Percentiles rank a stretch among this genome's conserved stretches.
phyloP scores from a whole-genome alignment of 1,140 invertebrate genomes.

The Lepidostoma basale region DNA sequence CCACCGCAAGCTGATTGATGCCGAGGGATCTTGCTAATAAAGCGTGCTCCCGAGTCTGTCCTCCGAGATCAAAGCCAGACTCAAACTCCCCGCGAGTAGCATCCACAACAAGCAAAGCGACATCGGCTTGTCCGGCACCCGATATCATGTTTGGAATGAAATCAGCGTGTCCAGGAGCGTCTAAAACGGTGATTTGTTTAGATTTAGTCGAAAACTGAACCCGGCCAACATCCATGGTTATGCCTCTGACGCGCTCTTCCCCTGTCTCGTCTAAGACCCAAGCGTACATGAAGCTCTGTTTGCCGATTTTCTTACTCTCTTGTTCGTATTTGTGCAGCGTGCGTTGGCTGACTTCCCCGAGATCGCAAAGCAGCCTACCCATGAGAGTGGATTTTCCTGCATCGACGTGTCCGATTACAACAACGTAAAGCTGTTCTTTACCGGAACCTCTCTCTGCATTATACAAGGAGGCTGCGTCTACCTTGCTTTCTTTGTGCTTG shows the following conservation, averaged over 20 bases:
- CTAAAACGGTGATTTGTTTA: conserved; percentile 85
- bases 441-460: conserved; percentile 73
- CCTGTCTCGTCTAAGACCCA: conserved; percentile 99
- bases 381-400: conserved; percentile 98
- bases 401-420: conserved; percentile 98
- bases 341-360: conserved; percentile 90
- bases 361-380: conserved; percentile 89
- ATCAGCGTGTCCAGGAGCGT: conserved; percentile 97
- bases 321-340: conserved; percentile 97
- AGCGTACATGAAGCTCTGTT: conserved; percentile 97
- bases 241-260: conserved; percentile 87
- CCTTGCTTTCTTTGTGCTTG: conserved; percentile 63
- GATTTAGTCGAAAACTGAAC: conserved; percentile 91
- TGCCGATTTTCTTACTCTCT: conserved; percentile 96
- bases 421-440: conserved; percentile 90
- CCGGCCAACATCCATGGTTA: conserved; percentile 97
- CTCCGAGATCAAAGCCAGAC: conserved; percentile 96
- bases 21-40: conserved; percentile 88
- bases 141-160: conserved; percentile 99
- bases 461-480: conserved; percentile 67
- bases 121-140: conserved; percentile 96
- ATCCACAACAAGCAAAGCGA: conserved; percentile 94
- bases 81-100: conserved; percentile 97
- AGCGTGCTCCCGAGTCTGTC: conserved; percentile 97
- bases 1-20: conserved; percentile 84